Evolutionary conservation across 2,113 vertebrate genomes (phyloP).

Genomic region (Madoqua kirkii): DNA sequence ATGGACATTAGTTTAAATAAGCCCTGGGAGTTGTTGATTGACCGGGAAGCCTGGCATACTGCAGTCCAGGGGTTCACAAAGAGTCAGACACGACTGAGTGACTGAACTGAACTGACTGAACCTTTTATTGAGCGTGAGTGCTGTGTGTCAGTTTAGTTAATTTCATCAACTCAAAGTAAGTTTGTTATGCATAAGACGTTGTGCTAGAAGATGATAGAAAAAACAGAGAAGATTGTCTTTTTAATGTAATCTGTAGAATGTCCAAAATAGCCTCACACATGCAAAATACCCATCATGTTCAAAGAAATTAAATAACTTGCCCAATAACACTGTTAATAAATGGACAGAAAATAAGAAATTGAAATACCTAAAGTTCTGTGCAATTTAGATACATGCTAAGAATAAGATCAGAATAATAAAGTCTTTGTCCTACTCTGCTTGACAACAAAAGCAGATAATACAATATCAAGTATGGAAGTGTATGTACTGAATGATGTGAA

Average conservation of each 20-base stretch:
- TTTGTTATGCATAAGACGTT: neutral
- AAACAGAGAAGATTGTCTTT: neutral
- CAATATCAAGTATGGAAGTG: neutral
- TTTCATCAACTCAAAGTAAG: neutral
- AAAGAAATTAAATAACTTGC: neutral
- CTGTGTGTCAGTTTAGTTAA: neutral
- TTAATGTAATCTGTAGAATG: neutral
- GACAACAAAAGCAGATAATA: neutral
- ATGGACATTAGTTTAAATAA: neutral
- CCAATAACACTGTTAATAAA: neutral
- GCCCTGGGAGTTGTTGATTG: neutral
- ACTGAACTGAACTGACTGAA: neutral
- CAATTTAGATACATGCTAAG: neutral
- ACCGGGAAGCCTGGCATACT: neutral
- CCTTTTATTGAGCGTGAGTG: neutral
- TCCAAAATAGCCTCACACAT: neutral
- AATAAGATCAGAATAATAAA: neutral
- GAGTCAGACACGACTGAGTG: neutral
- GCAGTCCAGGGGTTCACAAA: neutral
- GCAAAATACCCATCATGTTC: neutral
- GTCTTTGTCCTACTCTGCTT: neutral
- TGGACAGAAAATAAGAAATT: neutral
- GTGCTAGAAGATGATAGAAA: neutral
- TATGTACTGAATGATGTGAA: neutral
- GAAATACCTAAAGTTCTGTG: neutral